phyloP scores from a whole-genome alignment of 2,797 vertebrate species.

The Enteromius argenteus region DNA sequence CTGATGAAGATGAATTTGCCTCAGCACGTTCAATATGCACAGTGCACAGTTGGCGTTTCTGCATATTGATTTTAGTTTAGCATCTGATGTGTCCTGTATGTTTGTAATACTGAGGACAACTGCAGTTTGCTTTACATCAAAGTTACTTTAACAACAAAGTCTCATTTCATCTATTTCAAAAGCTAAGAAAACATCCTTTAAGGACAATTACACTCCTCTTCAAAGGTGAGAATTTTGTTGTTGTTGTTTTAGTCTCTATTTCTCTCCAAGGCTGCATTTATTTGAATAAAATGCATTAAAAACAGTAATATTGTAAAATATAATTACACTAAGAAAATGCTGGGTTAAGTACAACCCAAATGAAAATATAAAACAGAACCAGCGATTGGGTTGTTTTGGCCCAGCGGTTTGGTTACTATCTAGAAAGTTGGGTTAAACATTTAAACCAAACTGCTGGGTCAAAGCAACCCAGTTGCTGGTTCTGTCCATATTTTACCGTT shows the following conservation, averaged over 20 bases:
- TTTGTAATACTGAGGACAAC: background rate
- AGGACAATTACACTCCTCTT: background rate
- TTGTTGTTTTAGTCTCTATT: background rate
- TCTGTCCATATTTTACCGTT: too few relatives aligned
- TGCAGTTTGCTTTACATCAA: background rate
- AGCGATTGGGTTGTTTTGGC: too few relatives aligned
- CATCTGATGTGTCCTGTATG: background rate
- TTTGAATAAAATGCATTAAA: background rate
- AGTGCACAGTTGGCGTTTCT: background rate
- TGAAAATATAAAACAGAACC: too few relatives aligned
- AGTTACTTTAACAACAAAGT: background rate
- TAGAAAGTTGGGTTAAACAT: too few relatives aligned
- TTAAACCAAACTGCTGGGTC: too few relatives aligned
- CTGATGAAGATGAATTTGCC: background rate
- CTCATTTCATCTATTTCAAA: background rate
- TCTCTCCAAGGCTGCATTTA: background rate
- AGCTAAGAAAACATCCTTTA: background rate
- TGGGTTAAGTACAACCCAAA: too few relatives aligned
- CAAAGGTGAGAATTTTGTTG: background rate
- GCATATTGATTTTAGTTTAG: background rate
- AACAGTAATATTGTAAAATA: background rate
- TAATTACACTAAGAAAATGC: background rate
- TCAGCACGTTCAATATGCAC: background rate
- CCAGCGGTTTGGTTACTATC: too few relatives aligned
- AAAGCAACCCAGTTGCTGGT: too few relatives aligned